Evolutionary conservation across 2,113 vertebrate genomes (phyloP).

Genomic region (Alexandromys fortis): DNA sequence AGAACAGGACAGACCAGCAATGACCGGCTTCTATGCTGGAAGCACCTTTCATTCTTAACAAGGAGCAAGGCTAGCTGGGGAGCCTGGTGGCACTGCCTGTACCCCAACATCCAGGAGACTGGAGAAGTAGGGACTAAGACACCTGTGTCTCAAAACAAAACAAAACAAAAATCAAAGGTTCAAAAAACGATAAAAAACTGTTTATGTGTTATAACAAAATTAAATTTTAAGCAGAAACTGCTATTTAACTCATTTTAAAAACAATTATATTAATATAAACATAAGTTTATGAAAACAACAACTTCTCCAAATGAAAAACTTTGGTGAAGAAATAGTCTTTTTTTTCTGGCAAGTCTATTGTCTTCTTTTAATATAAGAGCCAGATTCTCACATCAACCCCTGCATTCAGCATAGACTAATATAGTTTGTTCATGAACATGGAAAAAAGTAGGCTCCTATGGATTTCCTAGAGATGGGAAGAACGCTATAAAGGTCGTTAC

Average conservation of each 20-base stretch:
- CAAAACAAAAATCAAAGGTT: neutral
- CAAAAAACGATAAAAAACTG: neutral
- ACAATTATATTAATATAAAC: neutral
- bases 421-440: neutral
- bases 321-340: neutral
- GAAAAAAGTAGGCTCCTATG: neutral
- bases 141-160: neutral
- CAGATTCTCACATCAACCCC: neutral
- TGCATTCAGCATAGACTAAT: neutral
- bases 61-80: neutral
- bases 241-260: slow-evolving; percentile 18
- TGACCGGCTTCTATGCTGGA: neutral
- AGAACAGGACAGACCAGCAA: neutral
- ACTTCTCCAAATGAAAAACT: neutral
- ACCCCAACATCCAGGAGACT: neutral
- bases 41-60: neutral
- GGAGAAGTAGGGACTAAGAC: neutral
- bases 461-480: neutral
- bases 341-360: neutral
- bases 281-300: neutral
- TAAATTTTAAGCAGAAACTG: neutral
- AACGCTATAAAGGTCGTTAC: neutral
- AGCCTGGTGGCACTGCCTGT: neutral
- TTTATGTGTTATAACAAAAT: neutral
- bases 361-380: slow-evolving; percentile 3